Base-by-base conservation (phyloP, 2,113 vertebrate species). In the Aspiorhynchus laticeps region DNA sequence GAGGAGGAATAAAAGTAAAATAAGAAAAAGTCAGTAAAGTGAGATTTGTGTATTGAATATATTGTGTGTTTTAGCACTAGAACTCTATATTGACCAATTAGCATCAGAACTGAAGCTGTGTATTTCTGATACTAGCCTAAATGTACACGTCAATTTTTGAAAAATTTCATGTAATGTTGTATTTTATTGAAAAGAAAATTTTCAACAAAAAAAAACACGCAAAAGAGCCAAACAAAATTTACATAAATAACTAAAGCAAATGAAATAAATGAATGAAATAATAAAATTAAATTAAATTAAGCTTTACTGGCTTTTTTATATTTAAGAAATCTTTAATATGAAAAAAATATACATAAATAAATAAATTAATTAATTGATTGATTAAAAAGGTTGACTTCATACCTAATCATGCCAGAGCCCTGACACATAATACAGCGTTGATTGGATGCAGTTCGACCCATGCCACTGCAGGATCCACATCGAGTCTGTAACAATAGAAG, bases 391-490 rank as follows among this genome's bases (percentile, higher is more conserved):
- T 24, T 24, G 8, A 24, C 15, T 61, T 87, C 76, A 89, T 86
- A 92, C 93, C 43, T 86, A 26, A 12, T 41, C 2, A 33, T 51
- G 9, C 91, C 91, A 7, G 7, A 17, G 19, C 92, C 92, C 0
- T 1, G 15, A 74, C 92, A 94, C 0, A 4, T 0, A 4, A 0
- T 15, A 48, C 93, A 94, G 2, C 21, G 69, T 0, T 80, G 36
- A 7, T 26, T 6, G 7, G 21, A 15, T 0, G 14, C 1, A 4
- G 0, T 17, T 1, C 26, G 24, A 15, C 92, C 91, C 4, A 12
- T 59, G 7, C 92, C 91, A 53, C 76, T 8, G 78, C 93, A 93
- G 7, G 12, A 0, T 12, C 33, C 41, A 61, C 93, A 94, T 81
- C 83, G 88, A 51, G 87, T 78, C 92, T 91, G 80, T 5, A 75